Evolutionary conservation across 2,797 vertebrate species (phyloP).

Genomic region (Coregonus suidteri): DNA sequence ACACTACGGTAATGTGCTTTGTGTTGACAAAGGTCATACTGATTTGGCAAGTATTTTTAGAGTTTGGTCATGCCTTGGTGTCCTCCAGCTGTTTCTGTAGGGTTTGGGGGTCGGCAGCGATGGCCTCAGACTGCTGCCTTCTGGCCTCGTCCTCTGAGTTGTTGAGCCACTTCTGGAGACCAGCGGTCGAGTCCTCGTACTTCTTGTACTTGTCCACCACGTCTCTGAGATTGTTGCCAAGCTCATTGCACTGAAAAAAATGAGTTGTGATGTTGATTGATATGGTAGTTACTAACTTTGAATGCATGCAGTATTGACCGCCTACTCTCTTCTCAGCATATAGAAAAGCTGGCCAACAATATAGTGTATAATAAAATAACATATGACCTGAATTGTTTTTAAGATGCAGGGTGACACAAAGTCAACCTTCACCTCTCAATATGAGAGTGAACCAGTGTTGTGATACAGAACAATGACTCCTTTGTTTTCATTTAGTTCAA

Average conservation of each 20-base stretch:
- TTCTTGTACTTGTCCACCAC: conserved; percentile 91
- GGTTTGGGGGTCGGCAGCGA: conserved; percentile 89
- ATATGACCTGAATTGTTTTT: not conserved
- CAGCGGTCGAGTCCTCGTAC: conserved; percentile 84
- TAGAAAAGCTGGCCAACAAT: not conserved
- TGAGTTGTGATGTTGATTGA: not conserved
- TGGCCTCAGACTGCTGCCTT: conserved; percentile 85
- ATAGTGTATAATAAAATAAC: not conserved
- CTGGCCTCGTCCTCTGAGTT: conserved; percentile 84
- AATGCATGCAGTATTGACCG: not conserved
- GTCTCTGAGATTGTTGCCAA: conserved; percentile 94
- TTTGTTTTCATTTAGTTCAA: not conserved
- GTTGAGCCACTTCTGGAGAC: conserved; percentile 84
- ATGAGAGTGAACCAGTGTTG: not conserved
- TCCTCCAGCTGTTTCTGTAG: conserved; percentile 95
- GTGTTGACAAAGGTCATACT: conserved; percentile 6
- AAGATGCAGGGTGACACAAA: not conserved
- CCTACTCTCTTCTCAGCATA: not conserved
- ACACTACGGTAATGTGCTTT: no score
- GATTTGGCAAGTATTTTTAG: conserved; percentile 5
- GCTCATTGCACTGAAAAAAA: conserved; percentile 84
- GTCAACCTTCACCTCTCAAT: not conserved
- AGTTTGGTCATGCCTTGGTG: conserved; percentile 83
- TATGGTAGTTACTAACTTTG: not conserved
- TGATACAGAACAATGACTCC: no score